Conservation (phyloP, 2,113 vertebrate genomes). For the Vanacampus margaritifer region DNA sequence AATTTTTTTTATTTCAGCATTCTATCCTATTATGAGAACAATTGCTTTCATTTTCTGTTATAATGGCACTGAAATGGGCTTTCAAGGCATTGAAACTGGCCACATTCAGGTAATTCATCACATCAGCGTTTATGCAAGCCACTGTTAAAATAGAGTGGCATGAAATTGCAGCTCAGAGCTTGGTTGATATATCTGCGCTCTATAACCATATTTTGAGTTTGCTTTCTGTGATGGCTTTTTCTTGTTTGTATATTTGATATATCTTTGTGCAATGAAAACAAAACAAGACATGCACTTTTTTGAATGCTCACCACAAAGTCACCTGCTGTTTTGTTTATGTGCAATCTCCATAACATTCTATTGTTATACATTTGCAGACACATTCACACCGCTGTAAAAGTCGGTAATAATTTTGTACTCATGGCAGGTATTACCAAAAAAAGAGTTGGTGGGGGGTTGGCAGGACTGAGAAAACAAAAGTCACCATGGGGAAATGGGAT, state of each 20-base stretch:
- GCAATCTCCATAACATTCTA: too few species aligned
- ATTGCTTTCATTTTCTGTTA: conserved; percentile 6
- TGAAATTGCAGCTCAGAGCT: conserved; percentile 14
- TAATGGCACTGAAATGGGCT: conserved; percentile 7
- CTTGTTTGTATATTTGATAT: background rate
- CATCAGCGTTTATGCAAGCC: conserved; percentile 21
- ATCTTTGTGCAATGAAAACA: background rate
- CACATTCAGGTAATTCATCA: conserved; percentile 22
- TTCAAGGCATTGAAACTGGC: conserved; percentile 10
- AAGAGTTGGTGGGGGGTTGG: too few species aligned
- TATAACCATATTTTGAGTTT: background rate
- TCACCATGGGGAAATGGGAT: too few species aligned
- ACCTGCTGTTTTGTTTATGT: too few species aligned
- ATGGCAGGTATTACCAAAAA: background rate
- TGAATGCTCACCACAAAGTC: too few species aligned
- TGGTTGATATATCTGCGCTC: conserved; percentile 6
- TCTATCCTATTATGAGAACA: background rate
- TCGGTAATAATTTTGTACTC: background rate
- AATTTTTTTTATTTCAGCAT: too few species aligned
- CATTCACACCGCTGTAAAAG: background rate
- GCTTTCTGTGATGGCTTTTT: background rate
- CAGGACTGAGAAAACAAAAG: too few species aligned
- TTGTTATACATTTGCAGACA: background rate
- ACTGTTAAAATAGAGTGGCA: conserved; percentile 11
- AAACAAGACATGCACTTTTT: background rate